Evolutionary conservation across 2,113 vertebrate species (phyloP).

Genomic region (Odocoileus virginianus): DNA sequence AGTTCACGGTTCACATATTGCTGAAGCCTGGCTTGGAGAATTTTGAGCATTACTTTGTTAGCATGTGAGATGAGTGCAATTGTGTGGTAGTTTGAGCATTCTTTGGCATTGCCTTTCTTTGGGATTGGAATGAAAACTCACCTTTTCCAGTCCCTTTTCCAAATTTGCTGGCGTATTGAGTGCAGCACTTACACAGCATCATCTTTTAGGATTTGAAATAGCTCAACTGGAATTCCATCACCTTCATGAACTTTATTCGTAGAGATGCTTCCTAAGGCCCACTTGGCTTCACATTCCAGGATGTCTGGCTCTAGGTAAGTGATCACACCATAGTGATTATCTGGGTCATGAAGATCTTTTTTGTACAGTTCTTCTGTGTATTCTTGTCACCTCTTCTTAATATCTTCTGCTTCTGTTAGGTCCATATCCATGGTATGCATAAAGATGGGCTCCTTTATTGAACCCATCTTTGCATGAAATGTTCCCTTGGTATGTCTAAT

Average conservation of each 20-base stretch:
- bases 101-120: background rate
- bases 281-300: background rate
- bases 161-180: background rate
- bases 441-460: too few species aligned
- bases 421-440: too few species aligned
- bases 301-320: background rate
- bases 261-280: background rate
- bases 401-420: too few species aligned
- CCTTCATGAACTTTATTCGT: accelerated
- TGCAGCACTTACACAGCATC: background rate
- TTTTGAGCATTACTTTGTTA: background rate
- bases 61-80: background rate
- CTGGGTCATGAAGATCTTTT: background rate
- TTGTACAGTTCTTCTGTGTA: background rate
- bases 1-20: background rate
- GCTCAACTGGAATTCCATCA: background rate
- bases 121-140: background rate
- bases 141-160: background rate
- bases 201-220: background rate
- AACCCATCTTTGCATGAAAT: too few species aligned
- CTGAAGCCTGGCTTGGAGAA: background rate
- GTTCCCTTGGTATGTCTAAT: too few species aligned
- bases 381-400: background rate
- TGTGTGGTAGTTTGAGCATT: background rate
- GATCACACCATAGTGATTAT: background rate